These are phyloP conservation scores for Harpagus bidentatus DNA, from an alignment of 2,113 vertebrate genomes.

Conservation along the genomic window DNA sequence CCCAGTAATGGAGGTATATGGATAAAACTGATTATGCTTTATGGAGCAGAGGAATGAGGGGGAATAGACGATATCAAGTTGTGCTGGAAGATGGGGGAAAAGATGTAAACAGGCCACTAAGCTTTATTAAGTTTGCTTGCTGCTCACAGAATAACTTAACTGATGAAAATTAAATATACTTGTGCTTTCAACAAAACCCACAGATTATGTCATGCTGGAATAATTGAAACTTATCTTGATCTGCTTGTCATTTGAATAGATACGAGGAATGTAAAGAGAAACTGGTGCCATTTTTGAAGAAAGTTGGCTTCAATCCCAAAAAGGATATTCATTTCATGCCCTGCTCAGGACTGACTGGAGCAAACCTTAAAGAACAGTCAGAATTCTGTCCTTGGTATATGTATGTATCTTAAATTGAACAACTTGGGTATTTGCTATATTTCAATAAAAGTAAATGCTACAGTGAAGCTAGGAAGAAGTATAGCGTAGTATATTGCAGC, in stretches of 20 bases:
- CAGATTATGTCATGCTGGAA: background rate
- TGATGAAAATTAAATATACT: background rate
- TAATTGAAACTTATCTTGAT: background rate
- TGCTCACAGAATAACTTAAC: background rate
- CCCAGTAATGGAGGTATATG: background rate
- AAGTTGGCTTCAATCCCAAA: constrained; percentile 99
- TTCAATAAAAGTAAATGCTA: background rate
- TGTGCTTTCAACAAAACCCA: too few species aligned
- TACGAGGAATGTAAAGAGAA: constrained; percentile 99
- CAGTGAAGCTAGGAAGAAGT: background rate
- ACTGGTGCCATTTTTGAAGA: constrained; percentile 98
- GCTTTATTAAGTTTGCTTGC: background rate
- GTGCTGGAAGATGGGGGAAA: background rate
- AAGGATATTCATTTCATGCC: constrained; percentile 99
- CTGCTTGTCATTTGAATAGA: constrained; percentile 69
- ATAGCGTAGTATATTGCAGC: background rate
- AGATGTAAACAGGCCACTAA: background rate
- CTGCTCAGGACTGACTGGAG: constrained; percentile 96
- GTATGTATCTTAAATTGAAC: constrained; percentile 78
- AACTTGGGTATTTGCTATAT: background rate
- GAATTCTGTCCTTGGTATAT: constrained; percentile 94
- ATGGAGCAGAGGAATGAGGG: background rate
- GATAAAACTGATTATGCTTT: background rate
- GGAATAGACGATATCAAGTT: background rate
- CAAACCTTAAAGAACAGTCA: constrained; percentile 94